phyloP scores from a whole-genome alignment of 2,113 vertebrate genomes.

The Caretta caretta region DNA sequence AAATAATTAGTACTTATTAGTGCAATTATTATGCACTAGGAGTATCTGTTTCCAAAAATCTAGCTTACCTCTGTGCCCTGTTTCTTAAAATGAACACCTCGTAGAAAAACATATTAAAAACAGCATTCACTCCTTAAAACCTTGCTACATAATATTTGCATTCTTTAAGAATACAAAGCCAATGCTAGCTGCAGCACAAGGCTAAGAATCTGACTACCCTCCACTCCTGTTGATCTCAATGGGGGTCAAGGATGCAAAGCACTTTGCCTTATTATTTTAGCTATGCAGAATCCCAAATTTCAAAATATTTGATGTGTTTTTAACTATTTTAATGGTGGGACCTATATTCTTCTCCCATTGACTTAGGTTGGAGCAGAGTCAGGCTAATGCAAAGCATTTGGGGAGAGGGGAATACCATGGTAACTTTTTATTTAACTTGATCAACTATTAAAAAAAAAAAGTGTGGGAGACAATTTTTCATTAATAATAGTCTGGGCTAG shows the following conservation, averaged over 20 bases:
- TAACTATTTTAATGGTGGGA: not conserved
- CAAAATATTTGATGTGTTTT: not conserved
- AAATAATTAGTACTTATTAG: constrained; percentile 30
- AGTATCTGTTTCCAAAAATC: constrained; percentile 3
- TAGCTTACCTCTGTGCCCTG: not conserved
- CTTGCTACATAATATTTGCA: not conserved
- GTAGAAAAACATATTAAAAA: not conserved
- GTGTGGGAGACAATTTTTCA: not conserved
- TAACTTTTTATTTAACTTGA: not conserved
- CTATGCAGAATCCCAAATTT: not conserved
- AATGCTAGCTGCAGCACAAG: not conserved
- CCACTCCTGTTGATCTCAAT: not conserved
- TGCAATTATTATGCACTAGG: not conserved
- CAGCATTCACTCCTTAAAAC: not conserved
- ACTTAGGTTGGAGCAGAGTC: not conserved
- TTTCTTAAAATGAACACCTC: not conserved
- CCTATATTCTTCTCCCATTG: not conserved
- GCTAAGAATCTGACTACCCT: not conserved
- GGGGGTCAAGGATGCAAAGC: not conserved
- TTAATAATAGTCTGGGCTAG: not conserved
- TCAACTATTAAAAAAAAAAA: not conserved
- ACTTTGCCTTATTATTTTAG: not conserved
- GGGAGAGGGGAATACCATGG: not conserved
- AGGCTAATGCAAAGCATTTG: not conserved
- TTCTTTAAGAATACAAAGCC: not conserved